These are phyloP conservation scores for Microtus pennsylvanicus DNA, from an alignment of 2,113 vertebrate genomes.

Conservation along the genomic window DNA sequence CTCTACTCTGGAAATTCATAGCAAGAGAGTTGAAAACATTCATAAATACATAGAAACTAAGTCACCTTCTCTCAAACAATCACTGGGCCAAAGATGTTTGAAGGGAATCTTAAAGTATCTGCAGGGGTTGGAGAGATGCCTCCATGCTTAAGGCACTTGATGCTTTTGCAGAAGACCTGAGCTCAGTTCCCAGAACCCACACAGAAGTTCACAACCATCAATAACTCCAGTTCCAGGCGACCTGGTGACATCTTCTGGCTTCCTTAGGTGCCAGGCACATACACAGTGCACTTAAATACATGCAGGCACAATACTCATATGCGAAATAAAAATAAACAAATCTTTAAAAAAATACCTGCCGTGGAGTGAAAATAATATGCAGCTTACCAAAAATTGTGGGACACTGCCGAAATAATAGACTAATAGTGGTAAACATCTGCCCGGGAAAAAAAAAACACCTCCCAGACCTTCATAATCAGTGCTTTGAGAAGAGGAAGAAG, in stretches of 20 bases:
- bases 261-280: neutral
- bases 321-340: neutral
- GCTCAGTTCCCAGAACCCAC: neutral
- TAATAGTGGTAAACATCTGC: fast-evolving
- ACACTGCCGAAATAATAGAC: neutral
- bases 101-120: neutral
- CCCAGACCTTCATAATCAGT: neutral
- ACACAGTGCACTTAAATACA: neutral
- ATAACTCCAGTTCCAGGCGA: neutral
- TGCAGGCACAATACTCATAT: neutral
- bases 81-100: neutral
- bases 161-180: neutral
- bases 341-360: neutral
- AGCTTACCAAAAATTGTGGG: neutral
- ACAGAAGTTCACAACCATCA: neutral
- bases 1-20: neutral
- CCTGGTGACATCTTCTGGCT: neutral
- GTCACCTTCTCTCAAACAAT: neutral
- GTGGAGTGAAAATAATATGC: neutral
- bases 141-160: neutral
- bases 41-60: neutral
- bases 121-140: neutral
- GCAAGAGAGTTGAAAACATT: neutral
- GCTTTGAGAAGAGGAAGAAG: neutral
- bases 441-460: fast-evolving